Evolutionary conservation across 2,888 invertebrate genomes (phyloP).

Genomic region (Lasioglossum vierecki): DNA sequence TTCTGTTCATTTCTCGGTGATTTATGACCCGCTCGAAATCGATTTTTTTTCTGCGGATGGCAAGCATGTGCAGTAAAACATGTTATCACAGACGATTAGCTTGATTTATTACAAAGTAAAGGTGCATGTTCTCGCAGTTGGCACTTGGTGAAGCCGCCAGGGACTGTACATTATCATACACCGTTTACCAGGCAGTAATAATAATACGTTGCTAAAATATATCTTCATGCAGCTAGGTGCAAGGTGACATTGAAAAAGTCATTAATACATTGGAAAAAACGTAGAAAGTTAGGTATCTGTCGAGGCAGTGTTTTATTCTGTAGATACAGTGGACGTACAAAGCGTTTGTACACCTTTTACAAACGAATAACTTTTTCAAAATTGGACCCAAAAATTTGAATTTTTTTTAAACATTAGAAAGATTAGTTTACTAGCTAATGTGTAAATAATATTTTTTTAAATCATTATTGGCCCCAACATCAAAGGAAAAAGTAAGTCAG

Average conservation of each 20-base stretch:
- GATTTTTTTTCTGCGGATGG: neutral
- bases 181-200: neutral
- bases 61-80: neutral
- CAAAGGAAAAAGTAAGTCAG: no score
- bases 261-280: neutral
- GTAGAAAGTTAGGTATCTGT: constrained; percentile 18
- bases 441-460: no score
- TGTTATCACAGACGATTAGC: neutral
- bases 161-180: neutral
- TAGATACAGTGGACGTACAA: no score
- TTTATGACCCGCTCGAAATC: neutral
- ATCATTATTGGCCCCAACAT: no score
- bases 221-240: constrained; percentile 3
- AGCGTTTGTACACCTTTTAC: no score
- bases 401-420: no score
- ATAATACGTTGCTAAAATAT: neutral
- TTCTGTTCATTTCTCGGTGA: neutral
- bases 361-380: no score
- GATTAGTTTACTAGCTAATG: no score
- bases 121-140: neutral
- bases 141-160: neutral
- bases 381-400: no score
- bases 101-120: neutral
- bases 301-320: neutral
- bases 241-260: neutral